phyloP scores from a whole-genome alignment of 1,140 invertebrate species.

The Tribolium madens region DNA sequence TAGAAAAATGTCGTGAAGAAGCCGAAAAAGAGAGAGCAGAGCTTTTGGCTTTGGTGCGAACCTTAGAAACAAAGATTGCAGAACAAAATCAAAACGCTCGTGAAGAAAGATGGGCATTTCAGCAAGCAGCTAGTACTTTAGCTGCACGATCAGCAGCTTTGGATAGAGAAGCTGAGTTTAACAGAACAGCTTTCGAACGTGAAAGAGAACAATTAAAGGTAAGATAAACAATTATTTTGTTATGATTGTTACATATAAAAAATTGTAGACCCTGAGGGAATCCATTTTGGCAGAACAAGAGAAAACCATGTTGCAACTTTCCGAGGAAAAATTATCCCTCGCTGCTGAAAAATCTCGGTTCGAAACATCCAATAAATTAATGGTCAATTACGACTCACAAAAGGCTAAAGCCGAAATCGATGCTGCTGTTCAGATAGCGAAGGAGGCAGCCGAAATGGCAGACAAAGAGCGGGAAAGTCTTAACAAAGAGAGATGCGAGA shows the following conservation, averaged over 20 bases:
- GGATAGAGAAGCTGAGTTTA: slow-evolving; percentile 65
- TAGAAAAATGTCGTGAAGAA: slow-evolving; percentile 65
- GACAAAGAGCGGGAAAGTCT: slow-evolving; percentile 66
- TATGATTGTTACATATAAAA: neutral
- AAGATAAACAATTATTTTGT: slow-evolving; percentile 13
- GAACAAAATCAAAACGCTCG: slow-evolving; percentile 63
- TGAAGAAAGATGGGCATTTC: slow-evolving; percentile 63
- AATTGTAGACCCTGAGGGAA: slow-evolving; percentile 65
- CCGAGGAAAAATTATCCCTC: slow-evolving; percentile 66
- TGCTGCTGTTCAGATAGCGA: slow-evolving; percentile 67
- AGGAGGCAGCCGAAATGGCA: slow-evolving; percentile 66
- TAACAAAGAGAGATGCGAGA: slow-evolving; percentile 64
- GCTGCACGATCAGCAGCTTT: slow-evolving; percentile 65
- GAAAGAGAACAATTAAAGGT: slow-evolving; percentile 65
- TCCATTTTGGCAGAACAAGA: slow-evolving; percentile 66
- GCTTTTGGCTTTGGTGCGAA: slow-evolving; percentile 66
- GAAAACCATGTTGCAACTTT: slow-evolving; percentile 63
- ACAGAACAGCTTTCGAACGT: slow-evolving; percentile 64
- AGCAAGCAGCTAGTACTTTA: slow-evolving; percentile 61
- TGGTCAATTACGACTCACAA: slow-evolving; percentile 61
- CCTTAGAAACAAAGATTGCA: slow-evolving; percentile 66
- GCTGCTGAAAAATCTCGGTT: slow-evolving; percentile 65
- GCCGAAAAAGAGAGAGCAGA: slow-evolving; percentile 67
- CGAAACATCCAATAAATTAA: slow-evolving; percentile 65
- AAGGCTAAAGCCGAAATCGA: slow-evolving; percentile 66